Evolutionary conservation across 2,113 vertebrate species (phyloP).

Genomic region (Scartelaos histophorus): DNA sequence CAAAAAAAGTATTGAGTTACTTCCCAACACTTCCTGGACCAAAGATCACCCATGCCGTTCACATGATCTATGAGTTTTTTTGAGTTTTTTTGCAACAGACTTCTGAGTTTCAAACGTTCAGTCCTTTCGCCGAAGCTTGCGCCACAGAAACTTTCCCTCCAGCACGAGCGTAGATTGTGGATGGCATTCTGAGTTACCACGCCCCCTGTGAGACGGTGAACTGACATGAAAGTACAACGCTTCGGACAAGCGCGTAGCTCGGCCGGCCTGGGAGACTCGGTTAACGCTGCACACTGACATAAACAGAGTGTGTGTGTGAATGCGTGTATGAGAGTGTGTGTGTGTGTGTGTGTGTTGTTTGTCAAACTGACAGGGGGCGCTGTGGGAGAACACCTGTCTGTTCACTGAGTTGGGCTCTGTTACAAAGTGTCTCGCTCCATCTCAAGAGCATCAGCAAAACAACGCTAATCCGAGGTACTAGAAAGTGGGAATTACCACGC

Average conservation of each 20-base stretch:
- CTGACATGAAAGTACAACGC: slow-evolving; percentile 58
- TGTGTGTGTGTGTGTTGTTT: neutral
- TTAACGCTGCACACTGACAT: slow-evolving; percentile 25
- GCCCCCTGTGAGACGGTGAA: slow-evolving; percentile 49
- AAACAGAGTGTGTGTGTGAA: slow-evolving; percentile 12
- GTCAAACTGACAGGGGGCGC: slow-evolving; percentile 28
- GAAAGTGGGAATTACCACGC: slow-evolving; percentile 16
- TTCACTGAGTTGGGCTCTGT: slow-evolving; percentile 12
- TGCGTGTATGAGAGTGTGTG: neutral
- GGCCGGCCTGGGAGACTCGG: slow-evolving; percentile 26
- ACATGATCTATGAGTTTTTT: neutral
- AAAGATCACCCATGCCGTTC: neutral
- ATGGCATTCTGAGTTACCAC: slow-evolving; percentile 5
- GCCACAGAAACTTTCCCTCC: slow-evolving; percentile 30
- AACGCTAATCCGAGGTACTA: slow-evolving; percentile 7
- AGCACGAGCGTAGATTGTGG: slow-evolving; percentile 16
- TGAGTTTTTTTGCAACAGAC: neutral
- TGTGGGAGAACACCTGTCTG: slow-evolving; percentile 29
- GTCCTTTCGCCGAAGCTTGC: slow-evolving; percentile 22
- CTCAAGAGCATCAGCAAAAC: neutral
- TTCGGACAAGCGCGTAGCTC: slow-evolving; percentile 52
- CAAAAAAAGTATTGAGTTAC: too few species aligned
- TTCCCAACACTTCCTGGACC: too few species aligned
- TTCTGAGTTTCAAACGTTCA: neutral
- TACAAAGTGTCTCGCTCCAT: slow-evolving; percentile 3